Evolutionary conservation across 2,888 invertebrate genomes (phyloP), one percentile per base, ranked within the genome.

Genomic region (Eristalis arbustorum): DNA sequence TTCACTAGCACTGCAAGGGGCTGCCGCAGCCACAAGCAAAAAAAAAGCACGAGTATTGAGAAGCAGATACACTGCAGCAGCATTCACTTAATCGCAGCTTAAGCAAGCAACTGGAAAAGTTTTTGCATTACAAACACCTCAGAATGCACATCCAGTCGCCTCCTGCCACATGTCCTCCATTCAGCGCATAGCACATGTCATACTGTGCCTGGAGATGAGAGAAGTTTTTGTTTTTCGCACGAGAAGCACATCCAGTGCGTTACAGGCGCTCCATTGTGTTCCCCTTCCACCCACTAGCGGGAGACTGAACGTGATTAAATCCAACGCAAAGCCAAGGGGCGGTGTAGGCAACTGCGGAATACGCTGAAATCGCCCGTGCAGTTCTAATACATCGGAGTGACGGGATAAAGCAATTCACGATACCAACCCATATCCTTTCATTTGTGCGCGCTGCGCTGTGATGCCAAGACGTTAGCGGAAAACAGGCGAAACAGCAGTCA

Each of bases 101-200:
- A 72, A 25, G 40, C 75, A 84, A 75, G 80, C 75, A 80, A 75
- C 71, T 80, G 67, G 80, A 67, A 80, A 84, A 84, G 61, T 84
- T 84, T 84, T 80, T 67, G 75, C 75, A 84, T 84, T 80, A 84
- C 72, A 84, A 80, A 84, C 84, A 84, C 80, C 84, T 80, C 63
- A 63, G 75, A 67, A 67, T 72, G 76, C 57, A 72, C 75, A 78
- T 68, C 57, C 63, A 77, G 77, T 63, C 77, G 66, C 34, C 59
- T 57, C 28, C 68, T 34, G 28, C 56, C 25, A 73, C 68, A 34
- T 67, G 34, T 62, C 11, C 37, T 37, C 56, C 62, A 57, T 22
- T 28, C 42, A 31, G 37, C 42, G 40, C 11, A 37, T 56, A 14
- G 31, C n/a, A 72, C 22, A n/a, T 25, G 25, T 34, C 13, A 49